Evolutionary conservation across 2,888 invertebrate genomes (phyloP), one percentile per base, ranked within the genome.

Genomic region (Cheilosia grossa): DNA sequence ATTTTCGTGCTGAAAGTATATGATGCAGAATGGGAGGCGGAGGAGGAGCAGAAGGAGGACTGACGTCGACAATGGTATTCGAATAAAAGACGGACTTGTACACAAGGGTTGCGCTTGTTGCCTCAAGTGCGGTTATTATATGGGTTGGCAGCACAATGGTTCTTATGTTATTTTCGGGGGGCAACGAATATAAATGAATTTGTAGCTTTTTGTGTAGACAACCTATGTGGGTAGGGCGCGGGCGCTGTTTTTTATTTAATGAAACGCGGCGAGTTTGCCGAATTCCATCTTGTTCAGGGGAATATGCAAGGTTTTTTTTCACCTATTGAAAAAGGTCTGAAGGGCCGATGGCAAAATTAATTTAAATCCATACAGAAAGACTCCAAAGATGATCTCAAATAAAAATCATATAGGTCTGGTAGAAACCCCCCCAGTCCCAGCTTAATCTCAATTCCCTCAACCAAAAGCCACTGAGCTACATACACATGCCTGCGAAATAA

Each of bases 381-480:
- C 30, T 9, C 0, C 30, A 30, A 30, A 9, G 9, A 7, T 30
- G 30, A 9, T 30, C 1, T 0, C 9, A 9, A 9, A 30, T 30
- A 9, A 9, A 9, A 30, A 7, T 30, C 24, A 24, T 9, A 30
- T 30, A n/a, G n/a, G n/a, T n/a, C n/a, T n/a, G n/a, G n/a, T n/a
- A n/a, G n/a, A n/a, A n/a, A n/a, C n/a, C n/a, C n/a, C 40, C 37
- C n/a, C 59, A 72, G 40, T 33, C 40, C 24, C 37, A 9, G 24
- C 37, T 61, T 69, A 70, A 59, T 82, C 59, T 64, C 42, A 77
- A 82, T 78, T 82, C 82, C 82, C 82, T 72, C 37, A 54, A 40
- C 64, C 24, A 49, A 54, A 72, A 66, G 59, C 53, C 67, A 64
- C 40, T 58, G 53, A 24, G 53, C 42, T 15, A 44, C 54, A 33